phyloP scores from a whole-genome alignment of 2,888 invertebrate species.

The Cryptocephalus moraei region DNA sequence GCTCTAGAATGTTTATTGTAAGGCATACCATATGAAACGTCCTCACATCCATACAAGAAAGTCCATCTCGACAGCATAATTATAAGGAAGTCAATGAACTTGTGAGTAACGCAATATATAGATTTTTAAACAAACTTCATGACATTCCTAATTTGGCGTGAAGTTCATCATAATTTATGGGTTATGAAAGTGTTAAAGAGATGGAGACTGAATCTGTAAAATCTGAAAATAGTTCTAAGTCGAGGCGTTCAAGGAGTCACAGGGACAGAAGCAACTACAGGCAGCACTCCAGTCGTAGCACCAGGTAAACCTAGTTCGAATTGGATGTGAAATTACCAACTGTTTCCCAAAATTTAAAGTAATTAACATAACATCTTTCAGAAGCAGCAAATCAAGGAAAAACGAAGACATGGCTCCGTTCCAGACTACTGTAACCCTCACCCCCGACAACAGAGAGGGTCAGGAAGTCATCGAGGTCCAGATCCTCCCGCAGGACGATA shows the following conservation, averaged over 20 bases:
- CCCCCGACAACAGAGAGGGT: constrained; percentile 67
- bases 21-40: no score
- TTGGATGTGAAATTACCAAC: background rate
- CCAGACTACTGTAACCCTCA: constrained; percentile 75
- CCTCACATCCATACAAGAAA: no score
- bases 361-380: constrained; percentile 3
- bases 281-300: constrained; percentile 55
- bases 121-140: no score
- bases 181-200: constrained; percentile 43
- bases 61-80: no score
- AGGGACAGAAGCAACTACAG: constrained; percentile 46
- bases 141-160: background rate
- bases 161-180: constrained; percentile 24
- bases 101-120: no score
- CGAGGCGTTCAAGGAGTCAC: constrained; percentile 57
- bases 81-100: no score
- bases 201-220: constrained; percentile 94
- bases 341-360: background rate
- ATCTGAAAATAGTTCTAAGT: constrained; percentile 82
- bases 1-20: no score
- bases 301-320: constrained; percentile 41
- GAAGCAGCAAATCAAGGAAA: constrained; percentile 53
- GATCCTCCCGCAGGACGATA: constrained; percentile 92
- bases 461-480: constrained; percentile 94
- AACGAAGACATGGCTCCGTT: constrained; percentile 72